phyloP scores from a whole-genome alignment of 2,113 vertebrate genomes.

The Rhea americana region DNA sequence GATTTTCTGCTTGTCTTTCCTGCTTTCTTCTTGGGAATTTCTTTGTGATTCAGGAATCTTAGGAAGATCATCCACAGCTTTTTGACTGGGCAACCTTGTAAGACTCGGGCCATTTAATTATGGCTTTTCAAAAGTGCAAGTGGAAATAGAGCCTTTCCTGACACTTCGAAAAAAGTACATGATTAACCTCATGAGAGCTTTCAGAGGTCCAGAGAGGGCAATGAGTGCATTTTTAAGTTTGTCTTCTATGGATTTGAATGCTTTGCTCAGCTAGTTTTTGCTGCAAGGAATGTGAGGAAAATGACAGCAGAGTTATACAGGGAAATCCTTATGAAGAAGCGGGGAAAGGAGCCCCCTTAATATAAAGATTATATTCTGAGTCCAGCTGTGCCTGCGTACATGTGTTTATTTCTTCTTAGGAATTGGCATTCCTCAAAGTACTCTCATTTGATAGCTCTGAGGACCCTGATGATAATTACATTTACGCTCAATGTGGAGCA shows the following conservation, averaged over 20 bases:
- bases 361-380: background rate
- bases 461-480: constrained; percentile 57
- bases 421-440: constrained; percentile 30
- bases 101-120: background rate
- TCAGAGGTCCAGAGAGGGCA: background rate
- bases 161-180: background rate
- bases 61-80: background rate
- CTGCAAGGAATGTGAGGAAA: background rate
- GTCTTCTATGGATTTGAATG: background rate
- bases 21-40: background rate
- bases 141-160: background rate
- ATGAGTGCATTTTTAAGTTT: background rate
- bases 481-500: constrained; percentile 44
- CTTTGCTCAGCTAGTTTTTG: background rate
- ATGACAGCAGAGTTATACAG: background rate
- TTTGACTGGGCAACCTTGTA: background rate
- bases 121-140: rapidly evolving
- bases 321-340: background rate
- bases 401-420: constrained; percentile 24
- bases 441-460: constrained; percentile 37
- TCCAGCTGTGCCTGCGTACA: background rate
- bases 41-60: background rate
- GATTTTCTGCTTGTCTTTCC: background rate
- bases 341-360: background rate
- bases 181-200: background rate